Evolutionary conservation across 2,888 invertebrate species (phyloP), one percentile per base, ranked within the genome.

Genomic region (Diarsia mendica): DNA sequence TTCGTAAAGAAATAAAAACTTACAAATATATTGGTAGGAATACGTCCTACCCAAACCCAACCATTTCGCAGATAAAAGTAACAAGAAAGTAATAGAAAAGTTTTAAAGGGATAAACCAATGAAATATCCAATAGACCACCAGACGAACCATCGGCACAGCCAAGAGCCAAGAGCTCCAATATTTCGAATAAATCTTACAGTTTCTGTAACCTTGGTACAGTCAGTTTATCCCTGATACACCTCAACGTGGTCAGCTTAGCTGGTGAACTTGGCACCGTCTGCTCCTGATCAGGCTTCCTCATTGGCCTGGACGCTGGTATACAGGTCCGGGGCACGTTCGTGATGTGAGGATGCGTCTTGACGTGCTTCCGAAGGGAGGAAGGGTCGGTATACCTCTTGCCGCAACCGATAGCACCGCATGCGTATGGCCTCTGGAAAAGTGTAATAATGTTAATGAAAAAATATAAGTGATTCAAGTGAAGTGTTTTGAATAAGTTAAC

Each of bases 371-470:
- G 97, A 1, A 99, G 97, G 68, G 99, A 99, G 71, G 99, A 99
- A 0, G 99, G 99, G 92, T 99, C 99, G 0, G 99, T 99, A 96
- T 99, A 99, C 55, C 99, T 97, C 93, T 99, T 99, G 10, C 97
- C 97, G 91, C 99, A 99, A 2, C 99, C 99, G 0, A 97, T 95
- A 28, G 98, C 98, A 88, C 98, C 98, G 88, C 99, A 99, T 1
- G 98, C 98, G 94, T 99, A 99, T 0, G 99, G 99, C 95, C 99
- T 98, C 98, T 99, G 96, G 1, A 88, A 90, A 75, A 33, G 28
- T 0, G 39, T 39, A 3, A 9, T 18, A 39, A n/a, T 18, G 28
- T 61, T 39, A 44, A 13, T 39, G 13, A 61, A 18, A 13, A 28
- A 28, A 28, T 28, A 15, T 15, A 1, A 3, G 44, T n/a, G 5